Conservation (phyloP, 2,113 vertebrate species). For the Hirundichthys speculiger region DNA sequence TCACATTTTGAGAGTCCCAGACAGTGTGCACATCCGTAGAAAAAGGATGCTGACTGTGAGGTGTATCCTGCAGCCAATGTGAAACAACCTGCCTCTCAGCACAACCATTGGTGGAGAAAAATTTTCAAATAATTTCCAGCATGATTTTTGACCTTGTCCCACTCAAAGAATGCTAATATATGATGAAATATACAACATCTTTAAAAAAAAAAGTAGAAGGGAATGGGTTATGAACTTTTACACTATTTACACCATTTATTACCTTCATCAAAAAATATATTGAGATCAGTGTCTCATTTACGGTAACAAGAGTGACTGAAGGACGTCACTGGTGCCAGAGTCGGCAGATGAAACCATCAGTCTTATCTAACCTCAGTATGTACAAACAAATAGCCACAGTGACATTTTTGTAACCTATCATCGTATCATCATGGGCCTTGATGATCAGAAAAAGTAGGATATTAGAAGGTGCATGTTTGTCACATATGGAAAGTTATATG, state of each 20-base stretch:
- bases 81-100: slow-evolving; percentile 29
- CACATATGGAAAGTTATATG: not conserved
- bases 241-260: slow-evolving; percentile 63
- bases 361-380: slow-evolving; percentile 32
- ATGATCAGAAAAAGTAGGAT: not conserved
- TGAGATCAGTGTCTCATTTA: slow-evolving; percentile 24
- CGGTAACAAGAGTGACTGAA: slow-evolving; percentile 34
- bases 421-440: not conserved
- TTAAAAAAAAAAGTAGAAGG: slow-evolving; percentile 41
- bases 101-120: slow-evolving; percentile 37
- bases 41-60: slow-evolving; percentile 25
- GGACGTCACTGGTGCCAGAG: slow-evolving; percentile 6
- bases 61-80: slow-evolving; percentile 36
- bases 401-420: slow-evolving; percentile 10
- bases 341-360: not conserved
- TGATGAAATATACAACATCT: slow-evolving; percentile 66
- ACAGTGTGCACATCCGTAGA: slow-evolving; percentile 23
- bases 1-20: slow-evolving; percentile 31
- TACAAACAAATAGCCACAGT: slow-evolving; percentile 22
- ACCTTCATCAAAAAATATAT: slow-evolving; percentile 47
- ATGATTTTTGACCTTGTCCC: slow-evolving; percentile 31
- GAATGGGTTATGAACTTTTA: slow-evolving; percentile 16
- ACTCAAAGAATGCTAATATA: slow-evolving; percentile 33
- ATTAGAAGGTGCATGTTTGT: not conserved
- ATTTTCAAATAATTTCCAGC: slow-evolving; percentile 44